These are phyloP conservation scores for Zapornia atra DNA, from an alignment of 2,113 vertebrate genomes.

Conservation along the genomic window DNA sequence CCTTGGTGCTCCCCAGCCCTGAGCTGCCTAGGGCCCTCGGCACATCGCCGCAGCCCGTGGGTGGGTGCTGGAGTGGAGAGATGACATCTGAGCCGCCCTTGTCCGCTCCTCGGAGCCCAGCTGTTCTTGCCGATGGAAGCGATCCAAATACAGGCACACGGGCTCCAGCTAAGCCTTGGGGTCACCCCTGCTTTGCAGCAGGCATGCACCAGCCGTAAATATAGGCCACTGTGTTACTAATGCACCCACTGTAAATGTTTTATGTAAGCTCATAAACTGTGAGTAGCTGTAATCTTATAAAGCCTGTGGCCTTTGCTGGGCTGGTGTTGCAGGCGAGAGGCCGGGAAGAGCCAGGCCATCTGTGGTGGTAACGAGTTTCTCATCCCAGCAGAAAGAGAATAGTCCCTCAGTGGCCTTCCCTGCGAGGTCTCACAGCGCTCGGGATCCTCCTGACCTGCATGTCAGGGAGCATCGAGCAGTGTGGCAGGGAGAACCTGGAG, in stretches of 20 bases:
- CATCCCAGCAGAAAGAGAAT: constrained; percentile 48
- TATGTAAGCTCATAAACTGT: neutral
- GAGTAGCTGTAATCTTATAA: neutral
- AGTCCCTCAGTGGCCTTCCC: constrained; percentile 16
- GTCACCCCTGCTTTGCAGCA: neutral
- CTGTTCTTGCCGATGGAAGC: neutral
- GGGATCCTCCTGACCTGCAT: constrained; percentile 6
- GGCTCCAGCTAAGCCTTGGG: neutral
- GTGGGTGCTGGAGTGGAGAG: neutral
- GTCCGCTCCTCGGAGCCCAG: neutral
- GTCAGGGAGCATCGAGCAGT: neutral
- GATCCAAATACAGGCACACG: neutral
- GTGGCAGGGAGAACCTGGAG: neutral
- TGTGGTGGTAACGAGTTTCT: constrained; percentile 44
- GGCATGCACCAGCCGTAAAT: neutral
- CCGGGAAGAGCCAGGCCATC: neutral
- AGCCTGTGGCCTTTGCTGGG: neutral
- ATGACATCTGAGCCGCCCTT: neutral
- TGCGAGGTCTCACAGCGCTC: neutral
- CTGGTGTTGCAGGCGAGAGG: neutral
- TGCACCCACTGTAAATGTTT: neutral
- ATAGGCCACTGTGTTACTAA: neutral
- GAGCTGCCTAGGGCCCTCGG: neutral
- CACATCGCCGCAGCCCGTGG: neutral
- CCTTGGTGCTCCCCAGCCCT: fast-evolving